Conservation (phyloP, 2,113 vertebrate genomes). For the Balaenoptera acutorostrata region DNA sequence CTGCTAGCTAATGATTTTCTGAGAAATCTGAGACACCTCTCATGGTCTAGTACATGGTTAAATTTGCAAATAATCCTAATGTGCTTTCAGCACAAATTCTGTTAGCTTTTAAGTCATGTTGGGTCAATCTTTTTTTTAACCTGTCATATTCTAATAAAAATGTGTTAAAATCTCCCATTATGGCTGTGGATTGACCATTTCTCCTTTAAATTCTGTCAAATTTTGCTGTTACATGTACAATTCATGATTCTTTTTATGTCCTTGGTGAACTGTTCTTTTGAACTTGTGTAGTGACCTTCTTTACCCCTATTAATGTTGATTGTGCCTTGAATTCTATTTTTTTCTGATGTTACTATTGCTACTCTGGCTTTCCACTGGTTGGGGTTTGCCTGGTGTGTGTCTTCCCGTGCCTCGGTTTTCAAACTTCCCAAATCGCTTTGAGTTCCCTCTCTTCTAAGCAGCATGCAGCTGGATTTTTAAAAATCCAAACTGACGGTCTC, state of each 20-base stretch:
- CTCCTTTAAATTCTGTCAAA: background rate
- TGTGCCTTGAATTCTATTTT: background rate
- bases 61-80: background rate
- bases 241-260: background rate
- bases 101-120: background rate
- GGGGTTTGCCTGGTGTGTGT: background rate
- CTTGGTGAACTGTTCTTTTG: background rate
- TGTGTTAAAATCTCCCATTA: background rate
- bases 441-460: background rate
- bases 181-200: background rate
- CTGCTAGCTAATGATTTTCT: background rate
- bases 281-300: background rate
- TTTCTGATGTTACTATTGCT: background rate
- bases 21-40: background rate
- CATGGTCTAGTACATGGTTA: background rate
- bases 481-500: background rate
- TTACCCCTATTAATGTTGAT: background rate
- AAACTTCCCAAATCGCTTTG: background rate
- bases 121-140: conserved; percentile 18
- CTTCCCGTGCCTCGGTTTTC: background rate
- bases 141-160: background rate
- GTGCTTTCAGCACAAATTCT: background rate
- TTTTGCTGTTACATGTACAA: background rate
- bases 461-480: background rate
- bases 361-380: background rate